phyloP scores from a whole-genome alignment of 2,113 vertebrate species.

The Phyllopteryx taeniolatus region DNA sequence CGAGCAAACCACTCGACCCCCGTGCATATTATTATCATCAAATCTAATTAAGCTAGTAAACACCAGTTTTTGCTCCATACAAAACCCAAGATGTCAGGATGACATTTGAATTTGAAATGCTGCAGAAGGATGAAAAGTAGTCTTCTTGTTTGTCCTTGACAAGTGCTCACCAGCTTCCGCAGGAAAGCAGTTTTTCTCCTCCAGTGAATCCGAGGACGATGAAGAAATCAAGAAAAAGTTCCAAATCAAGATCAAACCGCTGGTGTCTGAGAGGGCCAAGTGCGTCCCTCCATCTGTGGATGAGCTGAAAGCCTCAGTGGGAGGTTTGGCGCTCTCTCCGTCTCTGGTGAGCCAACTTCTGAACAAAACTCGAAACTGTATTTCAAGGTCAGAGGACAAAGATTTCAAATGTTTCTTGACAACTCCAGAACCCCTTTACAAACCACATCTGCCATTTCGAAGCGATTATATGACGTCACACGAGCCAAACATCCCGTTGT shows the following conservation, averaged over 20 bases:
- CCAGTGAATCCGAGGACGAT: constrained; percentile 94
- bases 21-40: no score
- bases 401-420: no score
- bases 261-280: constrained; percentile 82
- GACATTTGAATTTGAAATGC: background rate
- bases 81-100: background rate
- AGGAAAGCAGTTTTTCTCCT: constrained; percentile 93
- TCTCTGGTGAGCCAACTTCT: constrained; percentile 83
- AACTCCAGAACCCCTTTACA: no score
- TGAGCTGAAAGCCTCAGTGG: constrained; percentile 90
- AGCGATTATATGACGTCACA: no score
- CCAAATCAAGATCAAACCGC: constrained; percentile 94
- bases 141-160: constrained; percentile 76
- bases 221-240: constrained; percentile 93
- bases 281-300: constrained; percentile 84
- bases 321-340: constrained; percentile 90
- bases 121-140: background rate
- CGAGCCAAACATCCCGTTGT: no score
- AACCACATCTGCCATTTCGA: no score
- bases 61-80: background rate
- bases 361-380: background rate
- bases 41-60: background rate
- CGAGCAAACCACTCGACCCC: no score
- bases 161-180: constrained; percentile 78
- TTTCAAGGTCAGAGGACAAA: no score